These are phyloP conservation scores for Argyresthia albistria DNA, from an alignment of 2,888 invertebrate species.

Conservation along the genomic window DNA sequence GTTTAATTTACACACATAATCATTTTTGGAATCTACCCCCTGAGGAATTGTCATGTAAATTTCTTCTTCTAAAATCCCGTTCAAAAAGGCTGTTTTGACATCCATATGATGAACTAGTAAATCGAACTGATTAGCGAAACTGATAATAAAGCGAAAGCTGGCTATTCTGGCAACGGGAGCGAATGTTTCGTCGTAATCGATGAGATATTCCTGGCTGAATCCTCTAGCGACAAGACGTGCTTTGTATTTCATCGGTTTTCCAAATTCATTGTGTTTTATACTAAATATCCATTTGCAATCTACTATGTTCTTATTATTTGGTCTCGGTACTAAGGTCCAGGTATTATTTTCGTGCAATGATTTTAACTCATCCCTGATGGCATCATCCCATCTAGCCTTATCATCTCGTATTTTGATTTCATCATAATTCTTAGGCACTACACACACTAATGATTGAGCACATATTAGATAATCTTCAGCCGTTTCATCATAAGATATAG, in stretches of 20 bases:
- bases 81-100: slow-evolving; percentile 18
- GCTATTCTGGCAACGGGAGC: neutral
- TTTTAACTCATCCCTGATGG: slow-evolving; percentile 14
- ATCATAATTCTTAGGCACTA: slow-evolving; percentile 11
- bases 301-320: slow-evolving; percentile 17
- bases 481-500: slow-evolving; percentile 24
- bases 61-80: slow-evolving; percentile 15
- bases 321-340: slow-evolving; percentile 15
- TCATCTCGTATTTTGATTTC: slow-evolving; percentile 12
- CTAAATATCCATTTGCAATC: slow-evolving; percentile 17
- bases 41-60: slow-evolving; percentile 18
- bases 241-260: slow-evolving; percentile 15
- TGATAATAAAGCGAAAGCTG: neutral
- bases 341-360: slow-evolving; percentile 17
- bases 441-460: slow-evolving; percentile 7
- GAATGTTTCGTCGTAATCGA: slow-evolving; percentile 13
- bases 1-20: slow-evolving; percentile 20
- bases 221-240: slow-evolving; percentile 22
- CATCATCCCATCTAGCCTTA: slow-evolving; percentile 11
- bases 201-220: slow-evolving; percentile 19
- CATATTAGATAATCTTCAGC: slow-evolving; percentile 10
- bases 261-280: slow-evolving; percentile 16
- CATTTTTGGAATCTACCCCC: slow-evolving; percentile 10
- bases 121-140: neutral
- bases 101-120: slow-evolving; percentile 15